Conservation (phyloP, 2,888 invertebrate genomes). For the Caenorhabditis sp. region DNA sequence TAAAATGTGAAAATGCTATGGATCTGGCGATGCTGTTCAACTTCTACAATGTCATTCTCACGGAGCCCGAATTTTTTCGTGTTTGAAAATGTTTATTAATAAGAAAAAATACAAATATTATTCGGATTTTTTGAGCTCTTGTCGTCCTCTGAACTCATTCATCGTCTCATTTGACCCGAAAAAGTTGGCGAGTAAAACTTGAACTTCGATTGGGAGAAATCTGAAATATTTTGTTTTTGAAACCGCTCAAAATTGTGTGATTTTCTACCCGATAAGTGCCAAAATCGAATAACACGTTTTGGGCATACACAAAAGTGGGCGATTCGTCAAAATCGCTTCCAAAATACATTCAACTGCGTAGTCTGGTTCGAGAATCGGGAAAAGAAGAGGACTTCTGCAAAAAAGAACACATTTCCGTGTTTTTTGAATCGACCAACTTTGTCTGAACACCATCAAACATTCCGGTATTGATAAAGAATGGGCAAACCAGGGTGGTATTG, state of each 20-base stretch:
- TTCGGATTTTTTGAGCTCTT: background rate
- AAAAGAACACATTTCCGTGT: background rate
- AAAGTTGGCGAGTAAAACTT: constrained; percentile 50
- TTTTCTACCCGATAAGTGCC: constrained; percentile 29
- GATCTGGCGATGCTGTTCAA: constrained; percentile 30
- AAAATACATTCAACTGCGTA: constrained; percentile 86
- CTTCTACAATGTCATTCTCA: constrained; percentile 30
- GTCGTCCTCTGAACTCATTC: constrained; percentile 62
- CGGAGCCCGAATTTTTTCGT: constrained; percentile 34
- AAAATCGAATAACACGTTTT: constrained; percentile 76
- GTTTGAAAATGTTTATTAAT: constrained; percentile 7
- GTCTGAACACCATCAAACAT: constrained; percentile 92
- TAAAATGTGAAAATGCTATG: constrained; percentile 21
- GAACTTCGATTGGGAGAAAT: constrained; percentile 56
- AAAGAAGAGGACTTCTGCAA: constrained; percentile 54
- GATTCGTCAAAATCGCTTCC: constrained; percentile 81
- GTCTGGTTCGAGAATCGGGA: constrained; percentile 78
- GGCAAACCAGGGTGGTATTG: constrained; percentile 87
- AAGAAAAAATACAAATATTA: background rate
- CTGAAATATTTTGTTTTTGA: constrained; percentile 31
- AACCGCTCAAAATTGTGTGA: no score
- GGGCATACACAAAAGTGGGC: constrained; percentile 83
- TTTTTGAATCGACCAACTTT: constrained; percentile 74
- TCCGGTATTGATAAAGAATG: constrained; percentile 94
- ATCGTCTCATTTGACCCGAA: constrained; percentile 65